Evolutionary conservation across 2,113 vertebrate genomes (phyloP).

Genomic region (Rhegmatorhina hoffmannsi): DNA sequence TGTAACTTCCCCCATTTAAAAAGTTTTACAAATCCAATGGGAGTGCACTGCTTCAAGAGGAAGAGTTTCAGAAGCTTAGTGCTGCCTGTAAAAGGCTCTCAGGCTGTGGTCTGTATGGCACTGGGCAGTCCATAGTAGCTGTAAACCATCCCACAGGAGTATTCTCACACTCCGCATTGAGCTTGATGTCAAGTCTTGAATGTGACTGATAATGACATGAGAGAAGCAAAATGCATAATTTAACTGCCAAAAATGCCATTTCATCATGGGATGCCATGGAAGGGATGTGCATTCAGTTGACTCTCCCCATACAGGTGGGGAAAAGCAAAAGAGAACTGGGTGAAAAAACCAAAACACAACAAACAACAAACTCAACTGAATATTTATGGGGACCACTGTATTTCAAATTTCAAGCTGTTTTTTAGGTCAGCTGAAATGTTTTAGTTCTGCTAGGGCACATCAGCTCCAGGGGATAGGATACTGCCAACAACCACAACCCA

Average conservation of each 20-base stretch:
- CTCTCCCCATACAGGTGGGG: neutral
- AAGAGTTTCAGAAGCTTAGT: neutral
- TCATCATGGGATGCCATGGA: neutral
- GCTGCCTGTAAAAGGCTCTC: neutral
- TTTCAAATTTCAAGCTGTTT: neutral
- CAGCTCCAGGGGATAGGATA: neutral
- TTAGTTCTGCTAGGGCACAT: neutral
- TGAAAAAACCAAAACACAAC: neutral
- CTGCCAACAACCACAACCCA: neutral
- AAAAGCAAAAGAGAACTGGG: neutral
- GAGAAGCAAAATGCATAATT: neutral
- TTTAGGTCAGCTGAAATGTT: slow-evolving; percentile 11
- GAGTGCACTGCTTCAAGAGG: neutral
- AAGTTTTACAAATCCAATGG: neutral
- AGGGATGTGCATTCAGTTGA: neutral
- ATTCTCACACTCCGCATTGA: neutral
- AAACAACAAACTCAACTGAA: slow-evolving; percentile 10
- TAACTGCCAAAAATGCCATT: neutral
- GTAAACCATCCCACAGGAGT: neutral
- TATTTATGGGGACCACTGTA: neutral
- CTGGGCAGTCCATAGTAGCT: neutral
- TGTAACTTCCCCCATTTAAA: neutral
- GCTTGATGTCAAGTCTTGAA: neutral
- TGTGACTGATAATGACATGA: neutral
- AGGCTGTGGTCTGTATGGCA: neutral